A percentile compares a stretch with the other conserved stretches of the same genome.
Conservation (phyloP, 2,888 invertebrate genomes). For the Empis stercorea region DNA sequence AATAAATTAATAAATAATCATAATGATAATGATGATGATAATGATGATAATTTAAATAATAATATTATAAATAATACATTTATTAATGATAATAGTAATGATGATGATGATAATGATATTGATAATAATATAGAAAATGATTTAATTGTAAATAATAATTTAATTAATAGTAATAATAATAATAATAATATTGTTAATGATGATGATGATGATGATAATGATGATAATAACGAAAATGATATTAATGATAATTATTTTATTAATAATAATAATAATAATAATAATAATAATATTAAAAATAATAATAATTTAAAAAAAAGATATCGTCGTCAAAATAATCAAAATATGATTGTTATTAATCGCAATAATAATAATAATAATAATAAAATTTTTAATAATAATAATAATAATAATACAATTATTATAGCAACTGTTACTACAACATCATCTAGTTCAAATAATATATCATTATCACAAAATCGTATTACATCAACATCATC, state of each 20-base stretch:
- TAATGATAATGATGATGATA: neutral
- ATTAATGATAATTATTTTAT: slow-evolving; percentile 1
- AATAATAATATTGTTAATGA: slow-evolving; percentile 1
- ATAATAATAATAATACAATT: neutral
- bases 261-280: too few species aligned
- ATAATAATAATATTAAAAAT: too few species aligned
- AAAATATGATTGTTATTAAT: slow-evolving; percentile 5
- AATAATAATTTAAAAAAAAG: neutral
- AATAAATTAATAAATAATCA: too few species aligned
- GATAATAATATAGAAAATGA: slow-evolving; percentile 5
- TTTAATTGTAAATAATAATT: slow-evolving; percentile 8
- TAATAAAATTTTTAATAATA: neutral
- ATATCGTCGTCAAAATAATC: neutral
- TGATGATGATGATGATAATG: slow-evolving; percentile 4
- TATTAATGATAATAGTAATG: slow-evolving; percentile 1
- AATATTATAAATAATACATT: neutral
- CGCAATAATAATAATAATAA: slow-evolving; percentile 1
- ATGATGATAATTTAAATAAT: slow-evolving; percentile 1
- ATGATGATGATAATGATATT: slow-evolving; percentile 6
- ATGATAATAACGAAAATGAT: slow-evolving; percentile 3
- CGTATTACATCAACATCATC: neutral
- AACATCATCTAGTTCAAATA: neutral
- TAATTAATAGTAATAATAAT: slow-evolving; percentile 5
- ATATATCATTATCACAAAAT: too few species aligned
- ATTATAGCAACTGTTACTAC: neutral